A percentile compares a stretch with the other conserved stretches of the same genome.
These are phyloP conservation scores for Mastigias papua DNA, from an alignment of 30 jellyfish, hydroid and myxozoan species.

Conservation along the genomic window DNA sequence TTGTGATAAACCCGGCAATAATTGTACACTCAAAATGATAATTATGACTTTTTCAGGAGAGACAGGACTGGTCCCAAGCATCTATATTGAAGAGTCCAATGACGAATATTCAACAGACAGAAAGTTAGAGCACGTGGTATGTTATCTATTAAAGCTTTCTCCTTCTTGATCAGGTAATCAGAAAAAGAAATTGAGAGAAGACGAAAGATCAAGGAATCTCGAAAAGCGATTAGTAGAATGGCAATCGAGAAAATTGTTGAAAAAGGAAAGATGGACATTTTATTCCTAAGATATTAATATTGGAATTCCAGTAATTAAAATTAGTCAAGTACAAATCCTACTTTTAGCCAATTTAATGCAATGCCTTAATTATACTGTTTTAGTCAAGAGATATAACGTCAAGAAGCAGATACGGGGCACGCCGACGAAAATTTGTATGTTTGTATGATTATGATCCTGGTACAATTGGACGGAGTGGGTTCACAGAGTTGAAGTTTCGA, in stretches of 20 bases:
- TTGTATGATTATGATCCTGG: slow-evolving; percentile 93
- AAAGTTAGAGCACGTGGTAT: not conserved
- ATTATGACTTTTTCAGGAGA: slow-evolving; percentile 61
- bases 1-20: no score
- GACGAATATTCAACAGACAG: slow-evolving; percentile 32
- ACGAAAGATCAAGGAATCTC: no score
- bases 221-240: no score
- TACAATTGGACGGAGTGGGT: slow-evolving; percentile 86
- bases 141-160: not conserved
- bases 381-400: slow-evolving; percentile 36
- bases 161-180: not conserved
- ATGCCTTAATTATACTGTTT: not conserved
- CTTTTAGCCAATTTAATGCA: not conserved
- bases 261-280: no score
- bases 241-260: no score
- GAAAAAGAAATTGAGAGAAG: not conserved
- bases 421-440: slow-evolving; percentile 79
- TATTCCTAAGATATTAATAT: no score
- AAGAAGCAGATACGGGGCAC: slow-evolving; percentile 40
- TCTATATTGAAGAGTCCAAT: slow-evolving; percentile 85
- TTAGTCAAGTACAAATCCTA: not conserved
- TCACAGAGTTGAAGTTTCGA: slow-evolving; percentile 86
- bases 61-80: slow-evolving; percentile 94
- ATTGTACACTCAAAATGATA: no score
- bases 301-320: no score